These are phyloP conservation scores for Platyscapa corneri DNA, from an alignment of 1,140 invertebrate genomes.

Conservation along the genomic window DNA sequence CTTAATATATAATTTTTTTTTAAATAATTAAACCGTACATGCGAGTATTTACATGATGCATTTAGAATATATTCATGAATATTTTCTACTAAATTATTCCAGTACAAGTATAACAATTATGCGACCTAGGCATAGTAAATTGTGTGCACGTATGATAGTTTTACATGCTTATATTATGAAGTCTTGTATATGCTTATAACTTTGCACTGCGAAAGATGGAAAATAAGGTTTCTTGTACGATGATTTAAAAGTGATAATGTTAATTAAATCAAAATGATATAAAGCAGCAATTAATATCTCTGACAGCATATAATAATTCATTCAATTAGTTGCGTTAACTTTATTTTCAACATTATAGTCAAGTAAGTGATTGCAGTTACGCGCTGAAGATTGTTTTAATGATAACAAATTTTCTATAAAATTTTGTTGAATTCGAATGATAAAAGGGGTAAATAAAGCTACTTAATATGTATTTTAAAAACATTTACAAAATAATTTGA, in stretches of 20 bases:
- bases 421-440: too few species aligned
- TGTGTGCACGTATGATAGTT: neutral
- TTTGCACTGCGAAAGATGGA: neutral
- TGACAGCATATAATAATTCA: neutral
- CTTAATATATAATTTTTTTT: too few species aligned
- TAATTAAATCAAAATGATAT: slow-evolving; percentile 7
- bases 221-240: neutral
- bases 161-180: neutral
- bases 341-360: neutral
- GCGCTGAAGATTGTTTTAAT: too few species aligned
- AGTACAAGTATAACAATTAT: neutral
- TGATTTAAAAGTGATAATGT: neutral
- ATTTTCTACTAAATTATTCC: slow-evolving; percentile 16
- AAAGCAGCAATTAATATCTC: neutral
- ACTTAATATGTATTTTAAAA: too few species aligned
- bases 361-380: neutral
- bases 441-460: too few species aligned
- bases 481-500: too few species aligned
- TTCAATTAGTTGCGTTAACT: neutral
- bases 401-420: too few species aligned
- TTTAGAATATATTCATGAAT: slow-evolving; percentile 16
- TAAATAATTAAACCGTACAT: slow-evolving; percentile 1
- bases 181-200: neutral
- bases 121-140: neutral
- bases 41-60: slow-evolving; percentile 35